Percentiles rank a stretch among this genome's conserved stretches.
These are phyloP conservation scores for Belonocnema kinseyi DNA, from an alignment of 1,140 invertebrate genomes.

Conservation along the genomic window DNA sequence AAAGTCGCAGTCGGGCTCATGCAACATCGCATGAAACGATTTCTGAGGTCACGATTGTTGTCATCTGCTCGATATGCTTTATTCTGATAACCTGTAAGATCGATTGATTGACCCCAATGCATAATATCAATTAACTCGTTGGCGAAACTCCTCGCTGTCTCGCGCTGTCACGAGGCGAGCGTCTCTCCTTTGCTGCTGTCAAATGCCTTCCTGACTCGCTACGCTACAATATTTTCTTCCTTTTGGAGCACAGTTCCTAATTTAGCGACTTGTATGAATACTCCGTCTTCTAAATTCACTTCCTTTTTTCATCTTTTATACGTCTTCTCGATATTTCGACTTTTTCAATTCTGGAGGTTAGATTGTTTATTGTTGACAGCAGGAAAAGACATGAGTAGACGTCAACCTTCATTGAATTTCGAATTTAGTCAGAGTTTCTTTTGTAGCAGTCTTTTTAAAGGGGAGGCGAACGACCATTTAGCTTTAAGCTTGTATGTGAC, in stretches of 20 bases:
- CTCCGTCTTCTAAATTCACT: too few species aligned
- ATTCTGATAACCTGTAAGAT: constrained; percentile 1
- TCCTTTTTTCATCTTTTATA: neutral
- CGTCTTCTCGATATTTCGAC: neutral
- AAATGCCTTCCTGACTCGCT: constrained; percentile 20
- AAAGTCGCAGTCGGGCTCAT: constrained; percentile 20
- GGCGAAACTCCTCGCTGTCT: constrained; percentile 19
- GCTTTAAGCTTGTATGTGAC: constrained; percentile 1
- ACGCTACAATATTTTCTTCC: constrained; percentile 8
- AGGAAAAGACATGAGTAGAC: constrained; percentile 16
- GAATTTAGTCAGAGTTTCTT: constrained; percentile 5
- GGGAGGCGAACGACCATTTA: neutral
- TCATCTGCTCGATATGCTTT: constrained; percentile 9
- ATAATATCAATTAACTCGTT: neutral
- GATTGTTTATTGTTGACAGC: constrained; percentile 30
- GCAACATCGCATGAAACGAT: constrained; percentile 33
- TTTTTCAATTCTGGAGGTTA: neutral
- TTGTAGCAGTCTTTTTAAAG: constrained; percentile 3
- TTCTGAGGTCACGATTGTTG: constrained; percentile 30
- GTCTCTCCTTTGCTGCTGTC: constrained; percentile 27
- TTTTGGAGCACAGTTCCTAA: neutral
- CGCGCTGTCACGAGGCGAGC: constrained; percentile 27
- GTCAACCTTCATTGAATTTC: neutral
- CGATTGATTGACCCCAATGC: neutral
- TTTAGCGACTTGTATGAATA: neutral